Evolutionary conservation across 2,888 invertebrate genomes (phyloP), one percentile per base, ranked within the genome.

Genomic region (Yponomeuta cagnagella): DNA sequence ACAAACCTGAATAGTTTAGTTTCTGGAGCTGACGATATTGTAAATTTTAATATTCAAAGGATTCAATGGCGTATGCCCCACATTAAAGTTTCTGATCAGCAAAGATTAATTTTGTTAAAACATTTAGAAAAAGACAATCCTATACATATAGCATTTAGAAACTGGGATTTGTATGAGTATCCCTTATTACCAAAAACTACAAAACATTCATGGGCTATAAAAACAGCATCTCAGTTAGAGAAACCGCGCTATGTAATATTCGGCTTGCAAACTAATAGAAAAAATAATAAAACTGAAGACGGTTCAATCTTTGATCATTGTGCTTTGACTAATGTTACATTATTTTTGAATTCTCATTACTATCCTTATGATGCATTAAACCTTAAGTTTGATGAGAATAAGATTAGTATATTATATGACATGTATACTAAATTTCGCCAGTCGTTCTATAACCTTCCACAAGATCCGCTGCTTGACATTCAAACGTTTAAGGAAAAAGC

Each of bases 241-340:
- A 83, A 82, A 75, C 84, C 85, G 1, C 73, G 83, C 69, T 87
- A 75, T 74, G 72, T 86, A 30, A 80, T 87, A 67, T 65, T 85
- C 30, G 84, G 77, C 12, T 79, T 85, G 68, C 85, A 87, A 77
- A 85, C 81, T n/a, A 74, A 79, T 70, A 74, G 78, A 73, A 83
- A 82, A 76, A 79, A 79, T 74, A 72, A 76, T 37, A 69, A 72
- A 65, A 43, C n/a, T 9, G 74, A 70, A 69, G 74, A 82, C 73
- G 71, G 64, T 64, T 74, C 74, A 74, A 80, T 63, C 4, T 33
- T 33, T 33, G 33, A 33, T 33, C 33, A 33, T 33, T 33, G 33
- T 33, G 33, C 33, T 33, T 69, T 85, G 63, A 79, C 73, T 30
- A 80, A 86, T 74, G 73, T 85, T 12, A 82, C 78, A 72, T 72